Percentiles rank a stretch among this genome's conserved stretches.
Conservation (phyloP, 2,113 vertebrate genomes). For the Donacobius atricapilla region DNA sequence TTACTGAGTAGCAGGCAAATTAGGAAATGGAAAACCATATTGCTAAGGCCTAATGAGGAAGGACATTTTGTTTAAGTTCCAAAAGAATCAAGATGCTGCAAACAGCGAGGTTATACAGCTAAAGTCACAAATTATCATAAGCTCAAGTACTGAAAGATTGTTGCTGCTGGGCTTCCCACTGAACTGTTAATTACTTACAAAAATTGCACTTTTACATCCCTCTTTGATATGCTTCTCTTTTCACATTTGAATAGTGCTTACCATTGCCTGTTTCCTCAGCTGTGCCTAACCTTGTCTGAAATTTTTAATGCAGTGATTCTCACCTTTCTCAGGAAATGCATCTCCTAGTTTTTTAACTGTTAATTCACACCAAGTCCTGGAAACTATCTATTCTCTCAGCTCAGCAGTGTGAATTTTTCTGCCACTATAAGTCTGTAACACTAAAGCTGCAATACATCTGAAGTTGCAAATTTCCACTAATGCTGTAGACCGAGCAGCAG, state of each 20-base stretch:
- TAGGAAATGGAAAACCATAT: background rate
- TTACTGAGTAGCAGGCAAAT: background rate
- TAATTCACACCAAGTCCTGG: background rate
- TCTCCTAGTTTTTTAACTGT: background rate
- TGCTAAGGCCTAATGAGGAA: background rate
- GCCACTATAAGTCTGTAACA: background rate
- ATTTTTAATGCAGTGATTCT: background rate
- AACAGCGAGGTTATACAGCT: background rate
- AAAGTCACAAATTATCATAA: background rate
- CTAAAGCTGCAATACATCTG: background rate
- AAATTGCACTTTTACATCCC: background rate
- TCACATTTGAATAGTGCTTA: background rate
- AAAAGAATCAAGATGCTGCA: background rate
- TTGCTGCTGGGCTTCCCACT: background rate
- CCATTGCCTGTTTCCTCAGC: background rate
- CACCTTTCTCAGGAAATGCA: background rate
- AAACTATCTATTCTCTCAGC: background rate
- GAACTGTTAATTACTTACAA: background rate
- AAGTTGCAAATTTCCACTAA: background rate
- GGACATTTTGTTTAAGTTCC: background rate
- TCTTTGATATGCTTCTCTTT: background rate
- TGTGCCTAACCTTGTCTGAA: background rate
- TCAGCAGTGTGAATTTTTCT: background rate
- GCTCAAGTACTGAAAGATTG: background rate
- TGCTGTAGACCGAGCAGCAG: background rate